Percentiles rank a stretch among this genome's conserved stretches.
phyloP scores from a whole-genome alignment of 2,888 invertebrate genomes.

The Drosophila cognata region DNA sequence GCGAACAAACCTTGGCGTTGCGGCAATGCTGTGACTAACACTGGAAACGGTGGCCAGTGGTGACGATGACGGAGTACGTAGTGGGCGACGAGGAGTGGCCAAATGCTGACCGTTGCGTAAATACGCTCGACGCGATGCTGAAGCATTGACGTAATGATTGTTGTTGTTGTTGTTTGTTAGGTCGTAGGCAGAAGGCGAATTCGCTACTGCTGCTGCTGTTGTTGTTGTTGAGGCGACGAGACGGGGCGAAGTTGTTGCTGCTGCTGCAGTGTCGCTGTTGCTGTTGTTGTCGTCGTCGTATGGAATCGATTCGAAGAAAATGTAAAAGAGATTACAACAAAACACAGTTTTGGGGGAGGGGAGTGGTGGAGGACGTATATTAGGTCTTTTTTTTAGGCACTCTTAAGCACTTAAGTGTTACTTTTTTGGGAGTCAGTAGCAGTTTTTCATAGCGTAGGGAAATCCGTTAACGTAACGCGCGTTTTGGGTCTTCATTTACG shows the following conservation, averaged over 20 bases:
- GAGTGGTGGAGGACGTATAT: background rate
- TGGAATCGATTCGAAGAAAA: constrained; percentile 76
- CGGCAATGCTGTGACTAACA: constrained; percentile 80
- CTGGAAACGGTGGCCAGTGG: constrained; percentile 82
- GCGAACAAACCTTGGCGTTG: constrained; percentile 85
- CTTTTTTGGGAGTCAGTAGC: constrained; percentile 23
- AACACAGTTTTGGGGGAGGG: constrained; percentile 30
- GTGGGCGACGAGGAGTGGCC: constrained; percentile 83
- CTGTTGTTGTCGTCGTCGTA: constrained; percentile 55
- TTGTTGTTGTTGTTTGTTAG: constrained; percentile 63
- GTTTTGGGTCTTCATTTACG: constrained; percentile 3
- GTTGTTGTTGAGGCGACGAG: constrained; percentile 15
- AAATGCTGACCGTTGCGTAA: constrained; percentile 70
- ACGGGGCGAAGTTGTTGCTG: constrained; percentile 51
- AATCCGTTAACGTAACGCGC: constrained; percentile 24
- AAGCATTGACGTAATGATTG: constrained; percentile 60
- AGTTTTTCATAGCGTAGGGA: constrained; percentile 29
- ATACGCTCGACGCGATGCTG: constrained; percentile 76
- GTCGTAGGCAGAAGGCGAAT: constrained; percentile 50
- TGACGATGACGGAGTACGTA: constrained; percentile 84
- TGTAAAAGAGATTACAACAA: constrained; percentile 72
- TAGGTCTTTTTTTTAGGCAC: constrained; percentile 3
- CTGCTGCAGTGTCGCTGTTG: constrained; percentile 41
- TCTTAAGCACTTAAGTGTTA: constrained; percentile 13
- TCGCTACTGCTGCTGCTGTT: constrained; percentile 18